Evolutionary conservation across 2,888 invertebrate species (phyloP), one percentile per base, ranked within the genome.

Genomic region (Leptura quadrifasciata): DNA sequence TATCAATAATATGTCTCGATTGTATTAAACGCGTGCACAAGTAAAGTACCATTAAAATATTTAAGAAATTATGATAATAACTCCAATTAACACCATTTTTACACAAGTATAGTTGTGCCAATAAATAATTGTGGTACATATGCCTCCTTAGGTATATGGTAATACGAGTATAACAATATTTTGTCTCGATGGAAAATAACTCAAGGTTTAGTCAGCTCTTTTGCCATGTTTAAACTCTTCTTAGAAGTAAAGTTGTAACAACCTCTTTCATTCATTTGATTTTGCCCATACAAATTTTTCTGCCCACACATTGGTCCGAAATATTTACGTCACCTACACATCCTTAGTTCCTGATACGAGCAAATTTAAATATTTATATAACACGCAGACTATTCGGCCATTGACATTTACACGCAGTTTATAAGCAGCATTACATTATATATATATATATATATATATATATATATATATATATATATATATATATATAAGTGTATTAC

Each of bases 341-440:
- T 68, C 55, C 39, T 35, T n/a, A 69, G 58, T 57, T 69, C 58
- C 69, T 58, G 57, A 58, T 60, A 69, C 69, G 21, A 24, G 57
- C 69, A 58, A 58, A 69, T 69, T 69, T 69, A 47, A 69, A 69
- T 69, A 69, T 69, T 69, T 69, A 69, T 60, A 35, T 69, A 69
- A 69, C 69, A 20, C 18, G 21, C 69, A 69, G 69, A 58, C 69
- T 39, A 31, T 31, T 58, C 35, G 69, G 69, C 69, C 69, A 24
- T 69, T 69, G 69, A 69, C 69, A 39, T 24, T 69, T 35, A 21
- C 58, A 17, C 31, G 54, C 69, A 27, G 39, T 58, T 57, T 69
- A 21, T 69, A 58, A 60, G 69, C 58, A 9, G 35, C 10, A 8
- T 69, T 60, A 24, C 8, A 31, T 8, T 31, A 31, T 6, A 8